A percentile compares a stretch with the other conserved stretches of the same genome.
Evolutionary conservation across 1,140 invertebrate genomes (phyloP).

Genomic region (Drosophila ironensis): DNA sequence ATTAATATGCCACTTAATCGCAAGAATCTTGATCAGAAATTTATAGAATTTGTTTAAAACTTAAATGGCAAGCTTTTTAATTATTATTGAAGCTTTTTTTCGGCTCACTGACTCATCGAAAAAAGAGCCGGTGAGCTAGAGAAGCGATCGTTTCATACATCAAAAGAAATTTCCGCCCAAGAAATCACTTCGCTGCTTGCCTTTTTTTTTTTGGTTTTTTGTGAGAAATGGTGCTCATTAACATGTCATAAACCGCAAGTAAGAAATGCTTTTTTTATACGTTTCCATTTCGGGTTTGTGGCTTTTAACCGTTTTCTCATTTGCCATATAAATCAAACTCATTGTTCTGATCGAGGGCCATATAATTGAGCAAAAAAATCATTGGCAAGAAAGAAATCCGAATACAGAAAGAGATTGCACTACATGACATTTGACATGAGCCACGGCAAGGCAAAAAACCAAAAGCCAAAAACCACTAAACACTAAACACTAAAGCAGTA

Average conservation of each 20-base stretch:
- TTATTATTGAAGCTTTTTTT: constrained; percentile 2
- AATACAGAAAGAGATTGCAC: background rate
- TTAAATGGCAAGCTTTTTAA: constrained; percentile 11
- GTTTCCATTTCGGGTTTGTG: background rate
- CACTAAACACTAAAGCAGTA: constrained; percentile 24
- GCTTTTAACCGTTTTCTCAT: constrained; percentile 18
- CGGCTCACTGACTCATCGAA: constrained; percentile 28
- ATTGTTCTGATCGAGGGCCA: constrained; percentile 47
- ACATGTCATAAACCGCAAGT: constrained; percentile 78
- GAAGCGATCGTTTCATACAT: constrained; percentile 27
- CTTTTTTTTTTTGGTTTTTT: background rate
- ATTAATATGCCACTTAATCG: too few relatives aligned
- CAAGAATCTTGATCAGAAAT: too few relatives aligned
- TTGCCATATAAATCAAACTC: constrained; percentile 52
- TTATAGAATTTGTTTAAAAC: too few relatives aligned
- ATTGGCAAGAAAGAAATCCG: constrained; percentile 9
- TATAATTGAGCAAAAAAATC: background rate
- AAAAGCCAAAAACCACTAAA: background rate
- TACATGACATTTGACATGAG: constrained; percentile 70
- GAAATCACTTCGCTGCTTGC: constrained; percentile 1
- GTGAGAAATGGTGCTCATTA: constrained; percentile 61
- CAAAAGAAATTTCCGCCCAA: constrained; percentile 33
- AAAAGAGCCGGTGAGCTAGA: constrained; percentile 22
- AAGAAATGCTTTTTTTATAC: constrained; percentile 22
- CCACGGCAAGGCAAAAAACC: too few relatives aligned